phyloP scores from a whole-genome alignment of 2,888 invertebrate species.

The Folsomia manolachei region DNA sequence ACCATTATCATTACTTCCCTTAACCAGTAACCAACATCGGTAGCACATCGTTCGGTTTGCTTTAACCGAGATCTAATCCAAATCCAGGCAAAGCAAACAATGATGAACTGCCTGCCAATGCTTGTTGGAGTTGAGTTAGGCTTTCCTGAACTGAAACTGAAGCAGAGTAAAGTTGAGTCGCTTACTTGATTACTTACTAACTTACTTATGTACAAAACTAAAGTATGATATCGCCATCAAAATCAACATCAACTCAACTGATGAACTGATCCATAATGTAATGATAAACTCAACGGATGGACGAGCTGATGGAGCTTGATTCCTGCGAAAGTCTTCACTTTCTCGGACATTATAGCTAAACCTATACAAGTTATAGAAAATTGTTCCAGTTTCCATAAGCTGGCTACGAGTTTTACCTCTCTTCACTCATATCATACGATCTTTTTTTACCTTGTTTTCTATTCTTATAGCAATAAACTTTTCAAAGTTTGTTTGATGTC shows the following conservation, averaged over 20 bases:
- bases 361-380: too few species aligned
- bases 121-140: too few species aligned
- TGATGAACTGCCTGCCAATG: not conserved
- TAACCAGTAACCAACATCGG: too few species aligned
- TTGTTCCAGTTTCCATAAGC: too few species aligned
- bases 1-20: not conserved
- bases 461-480: too few species aligned
- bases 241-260: constrained; percentile 9
- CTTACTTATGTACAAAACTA: not conserved
- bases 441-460: too few species aligned
- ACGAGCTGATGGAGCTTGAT: constrained; percentile 9
- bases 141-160: not conserved
- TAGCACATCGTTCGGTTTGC: not conserved
- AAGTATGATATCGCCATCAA: constrained; percentile 8
- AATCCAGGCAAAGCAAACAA: not conserved
- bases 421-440: too few species aligned
- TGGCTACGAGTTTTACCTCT: too few species aligned
- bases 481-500: too few species aligned
- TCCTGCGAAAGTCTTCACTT: not conserved
- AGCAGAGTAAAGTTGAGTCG: not conserved
- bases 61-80: not conserved
- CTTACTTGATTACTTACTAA: constrained; percentile 5
- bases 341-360: too few species aligned
- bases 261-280: constrained; percentile 18
- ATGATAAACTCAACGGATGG: constrained; percentile 28